Evolutionary conservation across 2,113 vertebrate genomes (phyloP), one percentile per base, ranked within the genome.

Genomic region (Pardalotus punctatus): DNA sequence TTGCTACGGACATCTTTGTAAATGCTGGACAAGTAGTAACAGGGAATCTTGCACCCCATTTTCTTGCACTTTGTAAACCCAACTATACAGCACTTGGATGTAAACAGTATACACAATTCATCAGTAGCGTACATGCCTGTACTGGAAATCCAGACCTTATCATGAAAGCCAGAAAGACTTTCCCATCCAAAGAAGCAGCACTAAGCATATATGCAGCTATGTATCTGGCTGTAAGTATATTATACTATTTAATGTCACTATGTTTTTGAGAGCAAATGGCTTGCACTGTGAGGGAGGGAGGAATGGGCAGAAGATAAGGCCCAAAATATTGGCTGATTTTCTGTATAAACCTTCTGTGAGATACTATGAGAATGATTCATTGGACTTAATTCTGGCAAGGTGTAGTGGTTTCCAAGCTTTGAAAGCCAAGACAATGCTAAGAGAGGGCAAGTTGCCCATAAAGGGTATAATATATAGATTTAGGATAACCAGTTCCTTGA

Each of bases 1-100:
- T 99, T 97, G 99, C 99, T 43, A 99, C 99, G 29, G 99, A 99
- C 98, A 99, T 99, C 98, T 99, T 99, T 97, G 99, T 99, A 96
- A 99, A 99, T 78, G 99, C 99, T 21, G 99, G 99, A 92, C 99
- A 99, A 98, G 99, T 99, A 23, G 99, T 99, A 91, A 99, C 99
- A 45, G 99, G 99, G 47, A 99, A 99, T 94, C 98, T 99, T 94
- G 99, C 99, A 6, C 99, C 99, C 29, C 99, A 99, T 96, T 99
- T 99, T 96, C 98, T 99, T 96, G 99, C 99, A 23, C 98, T 99
- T 82, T 99, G 99, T 95, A 99, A 99, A 88, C 99, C 99, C 93
- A 99, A 99, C 98, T 99, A 99, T 94, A 99, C 99, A 3, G 99
- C 99, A 3, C 98, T 99, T 80, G 99, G 99, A 77, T 99, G 99